A percentile compares a stretch with the other conserved stretches of the same genome.
phyloP scores from a whole-genome alignment of 2,797 vertebrate genomes.

The Knipowitschia caucasica region DNA sequence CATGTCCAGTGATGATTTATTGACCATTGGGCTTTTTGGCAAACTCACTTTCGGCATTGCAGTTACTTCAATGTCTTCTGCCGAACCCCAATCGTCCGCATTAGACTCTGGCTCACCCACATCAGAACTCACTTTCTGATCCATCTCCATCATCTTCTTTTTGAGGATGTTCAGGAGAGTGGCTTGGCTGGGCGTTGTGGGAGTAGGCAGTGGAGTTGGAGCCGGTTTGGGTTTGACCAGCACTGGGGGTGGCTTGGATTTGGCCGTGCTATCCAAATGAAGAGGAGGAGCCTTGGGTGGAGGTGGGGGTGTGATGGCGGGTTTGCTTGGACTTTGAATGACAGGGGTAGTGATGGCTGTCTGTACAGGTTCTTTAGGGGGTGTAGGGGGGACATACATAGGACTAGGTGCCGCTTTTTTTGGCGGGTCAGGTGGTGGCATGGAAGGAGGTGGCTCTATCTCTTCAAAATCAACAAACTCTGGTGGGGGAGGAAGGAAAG shows the following conservation, averaged over 20 bases:
- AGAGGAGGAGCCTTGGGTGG: constrained; percentile 38
- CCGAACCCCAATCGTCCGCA: constrained; percentile 70
- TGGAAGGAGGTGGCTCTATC: constrained; percentile 49
- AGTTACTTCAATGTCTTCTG: constrained; percentile 53
- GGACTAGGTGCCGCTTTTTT: constrained; percentile 26
- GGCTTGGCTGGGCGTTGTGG: constrained; percentile 60
- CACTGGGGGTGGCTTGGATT: constrained; percentile 44
- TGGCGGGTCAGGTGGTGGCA: constrained; percentile 58
- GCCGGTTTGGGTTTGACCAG: no score
- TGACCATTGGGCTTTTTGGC: constrained; percentile 29
- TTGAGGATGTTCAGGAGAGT: constrained; percentile 79
- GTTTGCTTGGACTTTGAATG: constrained; percentile 23
- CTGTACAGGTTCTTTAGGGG: constrained; percentile 27
- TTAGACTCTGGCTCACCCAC: constrained; percentile 47
- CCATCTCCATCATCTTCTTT: constrained; percentile 82
- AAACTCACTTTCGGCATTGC: constrained; percentile 19
- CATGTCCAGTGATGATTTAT: constrained; percentile 63
- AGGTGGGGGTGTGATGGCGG: constrained; percentile 27
- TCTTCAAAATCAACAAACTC: constrained; percentile 69
- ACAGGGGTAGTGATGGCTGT: neutral
- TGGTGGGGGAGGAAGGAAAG: constrained; percentile 75
- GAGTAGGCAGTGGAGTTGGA: constrained; percentile 25
- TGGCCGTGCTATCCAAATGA: constrained; percentile 26
- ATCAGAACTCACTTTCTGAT: constrained; percentile 58
- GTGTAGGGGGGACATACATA: neutral